A percentile compares a stretch with the other conserved stretches of the same genome.
Conservation (phyloP, 2,888 invertebrate genomes). For the Seira musarum region DNA sequence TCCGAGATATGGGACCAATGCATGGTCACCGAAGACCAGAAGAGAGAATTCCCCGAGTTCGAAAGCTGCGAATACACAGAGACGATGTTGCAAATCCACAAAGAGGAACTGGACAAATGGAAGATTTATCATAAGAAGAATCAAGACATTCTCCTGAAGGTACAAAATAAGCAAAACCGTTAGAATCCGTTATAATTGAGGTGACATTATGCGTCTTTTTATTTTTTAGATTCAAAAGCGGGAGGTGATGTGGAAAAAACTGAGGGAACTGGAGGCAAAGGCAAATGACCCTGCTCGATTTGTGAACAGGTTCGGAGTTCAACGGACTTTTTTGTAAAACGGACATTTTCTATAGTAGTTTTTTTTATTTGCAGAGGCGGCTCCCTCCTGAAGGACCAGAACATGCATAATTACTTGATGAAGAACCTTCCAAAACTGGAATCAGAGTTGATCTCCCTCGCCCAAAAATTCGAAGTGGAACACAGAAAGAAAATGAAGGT, state of each 20-base stretch:
- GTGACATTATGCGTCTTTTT: neutral
- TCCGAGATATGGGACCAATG: slow-evolving; percentile 58
- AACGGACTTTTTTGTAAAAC: neutral
- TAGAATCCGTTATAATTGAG: neutral
- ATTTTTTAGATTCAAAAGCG: slow-evolving; percentile 46
- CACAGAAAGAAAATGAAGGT: slow-evolving; percentile 60
- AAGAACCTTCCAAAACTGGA: slow-evolving; percentile 61
- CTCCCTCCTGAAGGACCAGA: slow-evolving; percentile 61
- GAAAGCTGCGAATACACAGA: slow-evolving; percentile 55
- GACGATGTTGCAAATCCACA: slow-evolving; percentile 52
- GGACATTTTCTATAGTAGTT: neutral
- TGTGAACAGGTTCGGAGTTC: slow-evolving; percentile 59
- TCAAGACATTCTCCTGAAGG: slow-evolving; percentile 56
- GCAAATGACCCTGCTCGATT: slow-evolving; percentile 61
- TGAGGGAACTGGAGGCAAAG: slow-evolving; percentile 55
- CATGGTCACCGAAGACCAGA: slow-evolving; percentile 59
- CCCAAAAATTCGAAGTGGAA: slow-evolving; percentile 59
- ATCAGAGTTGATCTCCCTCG: slow-evolving; percentile 46
- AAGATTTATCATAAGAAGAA: slow-evolving; percentile 61
- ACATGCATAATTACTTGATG: slow-evolving; percentile 51
- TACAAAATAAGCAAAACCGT: slow-evolving; percentile 3
- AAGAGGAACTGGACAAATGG: slow-evolving; percentile 55
- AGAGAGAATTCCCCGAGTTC: slow-evolving; percentile 47
- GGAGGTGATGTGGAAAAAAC: slow-evolving; percentile 60
- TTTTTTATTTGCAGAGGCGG: slow-evolving; percentile 55